Conservation (phyloP, 2,888 invertebrate genomes). For the Scrobipalpa costella region DNA sequence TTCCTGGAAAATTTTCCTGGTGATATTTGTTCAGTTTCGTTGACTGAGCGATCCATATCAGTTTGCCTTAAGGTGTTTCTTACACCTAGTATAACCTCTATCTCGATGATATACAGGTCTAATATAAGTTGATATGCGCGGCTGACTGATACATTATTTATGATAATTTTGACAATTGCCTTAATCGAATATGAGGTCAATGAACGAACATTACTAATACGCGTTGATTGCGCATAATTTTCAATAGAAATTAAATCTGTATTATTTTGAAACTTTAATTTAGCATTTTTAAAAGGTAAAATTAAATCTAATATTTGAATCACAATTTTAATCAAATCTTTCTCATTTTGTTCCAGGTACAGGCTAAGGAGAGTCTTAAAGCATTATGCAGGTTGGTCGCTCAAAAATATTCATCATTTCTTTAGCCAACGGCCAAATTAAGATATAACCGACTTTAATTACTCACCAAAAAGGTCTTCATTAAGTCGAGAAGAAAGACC, state of each 20-base stretch:
- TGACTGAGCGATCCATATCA: too few relatives aligned
- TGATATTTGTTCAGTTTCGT: too few relatives aligned
- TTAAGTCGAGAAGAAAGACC: conserved; percentile 60
- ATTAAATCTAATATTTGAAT: conserved; percentile 16
- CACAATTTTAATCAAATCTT: conserved; percentile 19
- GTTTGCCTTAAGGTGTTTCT: too few relatives aligned
- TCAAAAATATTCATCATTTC: conserved; percentile 41
- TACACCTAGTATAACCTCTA: too few relatives aligned
- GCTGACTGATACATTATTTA: conserved; percentile 7
- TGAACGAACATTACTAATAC: conserved; percentile 31
- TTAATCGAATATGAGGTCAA: conserved; percentile 38
- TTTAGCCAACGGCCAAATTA: conserved; percentile 39
- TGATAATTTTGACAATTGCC: conserved; percentile 36
- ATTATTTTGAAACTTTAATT: too few relatives aligned
- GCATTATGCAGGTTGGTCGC: conserved; percentile 59
- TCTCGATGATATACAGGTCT: too few relatives aligned
- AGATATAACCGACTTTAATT: conserved; percentile 51
- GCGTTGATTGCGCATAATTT: background rate
- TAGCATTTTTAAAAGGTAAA: too few relatives aligned
- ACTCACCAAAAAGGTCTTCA: conserved; percentile 58
- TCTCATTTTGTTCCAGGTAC: conserved; percentile 56
- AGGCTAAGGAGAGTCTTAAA: conserved; percentile 40
- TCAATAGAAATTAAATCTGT: too few relatives aligned
- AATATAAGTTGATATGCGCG: background rate
- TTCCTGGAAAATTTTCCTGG: too few relatives aligned